Conservation (phyloP, 2,113 vertebrate species). For the Esox niger region DNA sequence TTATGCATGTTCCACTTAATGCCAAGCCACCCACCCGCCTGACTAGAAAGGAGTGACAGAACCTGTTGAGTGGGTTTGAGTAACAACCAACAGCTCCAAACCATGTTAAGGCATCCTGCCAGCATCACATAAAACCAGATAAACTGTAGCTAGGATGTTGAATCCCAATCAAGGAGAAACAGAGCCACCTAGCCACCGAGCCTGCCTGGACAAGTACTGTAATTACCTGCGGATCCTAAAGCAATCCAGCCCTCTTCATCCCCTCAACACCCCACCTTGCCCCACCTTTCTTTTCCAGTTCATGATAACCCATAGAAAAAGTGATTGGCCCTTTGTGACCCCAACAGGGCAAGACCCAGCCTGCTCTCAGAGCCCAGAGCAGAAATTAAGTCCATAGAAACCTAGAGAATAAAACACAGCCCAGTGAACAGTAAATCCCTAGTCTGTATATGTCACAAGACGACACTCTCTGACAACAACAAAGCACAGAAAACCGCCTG, state of each 20-base stretch:
- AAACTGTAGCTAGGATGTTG: slow-evolving; percentile 24
- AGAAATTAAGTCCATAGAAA: no score
- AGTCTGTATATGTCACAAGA: slow-evolving; percentile 18
- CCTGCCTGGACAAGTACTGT: slow-evolving; percentile 47
- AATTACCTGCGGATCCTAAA: slow-evolving; percentile 47
- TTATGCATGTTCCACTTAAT: slow-evolving; percentile 20
- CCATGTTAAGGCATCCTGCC: slow-evolving; percentile 24
- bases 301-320: slow-evolving; percentile 48
- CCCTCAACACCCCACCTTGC: slow-evolving; percentile 30
- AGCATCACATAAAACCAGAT: slow-evolving; percentile 29
- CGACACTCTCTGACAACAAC: slow-evolving; percentile 49
- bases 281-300: slow-evolving; percentile 31
- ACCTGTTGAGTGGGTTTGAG: slow-evolving; percentile 68
- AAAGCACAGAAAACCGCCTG: slow-evolving; percentile 53
- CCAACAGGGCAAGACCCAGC: slow-evolving; percentile 51
- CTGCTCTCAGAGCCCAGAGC: slow-evolving; percentile 33
- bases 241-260: slow-evolving; percentile 18
- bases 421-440: slow-evolving; percentile 30
- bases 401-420: slow-evolving; percentile 19
- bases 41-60: slow-evolving; percentile 41
- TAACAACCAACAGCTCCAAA: slow-evolving; percentile 11
- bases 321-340: slow-evolving; percentile 25
- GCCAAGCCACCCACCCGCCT: slow-evolving; percentile 14
- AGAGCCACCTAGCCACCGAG: slow-evolving; percentile 40
- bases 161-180: slow-evolving; percentile 32